Percentiles rank a stretch among this genome's conserved stretches.
Conservation (phyloP, 1,140 invertebrate species). For the Drepana arcuata region DNA sequence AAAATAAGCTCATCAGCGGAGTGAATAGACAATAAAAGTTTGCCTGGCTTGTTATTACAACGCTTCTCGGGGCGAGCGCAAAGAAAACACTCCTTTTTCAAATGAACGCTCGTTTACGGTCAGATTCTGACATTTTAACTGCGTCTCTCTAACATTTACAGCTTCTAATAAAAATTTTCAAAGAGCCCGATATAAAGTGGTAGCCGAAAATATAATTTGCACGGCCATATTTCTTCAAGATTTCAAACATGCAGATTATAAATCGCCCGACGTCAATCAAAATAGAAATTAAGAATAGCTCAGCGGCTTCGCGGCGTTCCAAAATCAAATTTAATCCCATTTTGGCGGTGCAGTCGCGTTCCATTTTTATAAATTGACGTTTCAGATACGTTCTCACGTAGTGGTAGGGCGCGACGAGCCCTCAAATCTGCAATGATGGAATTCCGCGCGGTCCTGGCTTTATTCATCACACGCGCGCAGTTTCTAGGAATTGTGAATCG, state of each 20-base stretch:
- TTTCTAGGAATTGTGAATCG: constrained; percentile 59
- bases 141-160: constrained; percentile 52
- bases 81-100: constrained; percentile 63
- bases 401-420: constrained; percentile 27
- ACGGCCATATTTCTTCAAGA: constrained; percentile 13
- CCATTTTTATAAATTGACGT: constrained; percentile 33
- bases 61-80: constrained; percentile 26
- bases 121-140: constrained; percentile 62
- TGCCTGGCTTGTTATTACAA: constrained; percentile 48
- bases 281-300: constrained; percentile 26
- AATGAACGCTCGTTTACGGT: constrained; percentile 53
- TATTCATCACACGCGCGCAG: constrained; percentile 64
- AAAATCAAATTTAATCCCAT: constrained; percentile 25
- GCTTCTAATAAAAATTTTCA: constrained; percentile 51
- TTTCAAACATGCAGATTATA: constrained; percentile 17
- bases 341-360: constrained; percentile 22
- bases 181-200: constrained; percentile 45
- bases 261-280: constrained; percentile 26
- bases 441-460: constrained; percentile 52
- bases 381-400: constrained; percentile 47
- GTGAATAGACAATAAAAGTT: constrained; percentile 61
- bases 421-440: constrained; percentile 64
- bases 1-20: constrained; percentile 60
- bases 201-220: constrained; percentile 30
- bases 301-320: constrained; percentile 16